Evolutionary conservation across 2,888 invertebrate genomes (phyloP).

Genomic region (Drosophila rellima): DNA sequence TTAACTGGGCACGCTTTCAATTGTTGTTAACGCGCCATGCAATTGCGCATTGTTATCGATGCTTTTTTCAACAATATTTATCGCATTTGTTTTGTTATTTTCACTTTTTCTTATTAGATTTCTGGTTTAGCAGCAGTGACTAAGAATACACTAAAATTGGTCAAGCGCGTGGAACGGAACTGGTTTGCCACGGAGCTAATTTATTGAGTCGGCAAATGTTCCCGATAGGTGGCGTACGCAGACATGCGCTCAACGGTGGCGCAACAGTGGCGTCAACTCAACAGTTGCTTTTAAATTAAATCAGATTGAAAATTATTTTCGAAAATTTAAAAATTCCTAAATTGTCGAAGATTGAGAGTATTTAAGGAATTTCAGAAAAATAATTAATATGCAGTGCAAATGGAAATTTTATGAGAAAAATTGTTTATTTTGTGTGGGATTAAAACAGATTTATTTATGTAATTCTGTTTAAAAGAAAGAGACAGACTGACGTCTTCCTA

Average conservation of each 20-base stretch:
- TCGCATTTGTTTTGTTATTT: conserved; percentile 80
- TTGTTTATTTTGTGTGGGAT: conserved; percentile 3
- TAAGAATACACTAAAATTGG: conserved; percentile 66
- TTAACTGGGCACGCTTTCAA: conserved; percentile 34
- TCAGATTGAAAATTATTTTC: neutral
- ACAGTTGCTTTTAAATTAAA: conserved; percentile 22
- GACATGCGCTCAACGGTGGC: conserved; percentile 28
- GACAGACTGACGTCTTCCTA: neutral
- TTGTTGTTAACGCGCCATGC: conserved; percentile 51
- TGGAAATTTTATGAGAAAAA: neutral
- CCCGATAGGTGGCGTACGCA: conserved; percentile 49
- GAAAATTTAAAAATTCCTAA: neutral
- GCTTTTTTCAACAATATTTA: conserved; percentile 66
- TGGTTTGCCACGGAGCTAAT: conserved; percentile 56
- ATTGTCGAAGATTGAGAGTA: neutral
- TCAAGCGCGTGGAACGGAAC: conserved; percentile 63
- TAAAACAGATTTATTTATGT: neutral
- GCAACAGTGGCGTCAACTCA: conserved; percentile 26
- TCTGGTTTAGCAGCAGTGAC: conserved; percentile 65
- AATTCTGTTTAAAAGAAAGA: neutral
- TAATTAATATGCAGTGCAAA: too few species aligned
- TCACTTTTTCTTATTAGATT: conserved; percentile 72
- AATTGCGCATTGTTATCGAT: conserved; percentile 52
- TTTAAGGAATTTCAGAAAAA: too few species aligned
- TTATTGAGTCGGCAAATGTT: neutral